Evolutionary conservation across 2,797 vertebrate species (phyloP).

Genomic region (Microhierax caerulescens): DNA sequence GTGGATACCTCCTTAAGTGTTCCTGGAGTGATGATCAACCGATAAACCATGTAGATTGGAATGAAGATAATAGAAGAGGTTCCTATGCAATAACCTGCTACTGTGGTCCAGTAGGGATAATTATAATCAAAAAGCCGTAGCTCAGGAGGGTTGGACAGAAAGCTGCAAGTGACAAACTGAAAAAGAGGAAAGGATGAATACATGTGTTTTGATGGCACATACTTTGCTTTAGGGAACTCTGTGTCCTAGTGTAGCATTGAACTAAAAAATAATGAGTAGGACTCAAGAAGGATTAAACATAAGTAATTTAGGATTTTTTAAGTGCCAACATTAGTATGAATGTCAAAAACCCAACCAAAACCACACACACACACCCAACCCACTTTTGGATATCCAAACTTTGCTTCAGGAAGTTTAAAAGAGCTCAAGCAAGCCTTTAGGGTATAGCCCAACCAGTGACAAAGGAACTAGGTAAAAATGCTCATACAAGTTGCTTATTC

Average conservation of each 20-base stretch:
- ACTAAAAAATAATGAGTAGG: not conserved
- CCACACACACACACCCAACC: not conserved
- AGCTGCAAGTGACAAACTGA: constrained; percentile 95
- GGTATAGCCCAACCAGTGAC: not conserved
- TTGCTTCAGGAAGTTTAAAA: not conserved
- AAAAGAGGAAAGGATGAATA: not conserved
- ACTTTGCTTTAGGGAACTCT: not conserved
- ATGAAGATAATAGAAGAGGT: constrained; percentile 94
- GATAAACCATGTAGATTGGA: constrained; percentile 89
- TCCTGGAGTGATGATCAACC: constrained; percentile 86
- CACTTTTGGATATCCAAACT: not conserved
- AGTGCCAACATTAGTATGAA: not conserved
- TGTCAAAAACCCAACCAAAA: not conserved
- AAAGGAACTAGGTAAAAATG: not conserved
- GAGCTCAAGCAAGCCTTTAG: not conserved
- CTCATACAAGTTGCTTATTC: not conserved
- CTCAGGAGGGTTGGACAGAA: constrained; percentile 88
- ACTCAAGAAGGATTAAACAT: not conserved
- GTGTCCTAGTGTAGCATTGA: not conserved
- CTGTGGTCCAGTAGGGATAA: constrained; percentile 91
- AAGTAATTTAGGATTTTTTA: too few species aligned
- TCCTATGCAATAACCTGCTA: constrained; percentile 93
- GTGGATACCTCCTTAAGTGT: constrained; percentile 89
- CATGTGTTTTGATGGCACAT: not conserved
- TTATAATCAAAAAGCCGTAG: constrained; percentile 89